Base-by-base conservation (phyloP, 2,888 invertebrate species). In the Drosophila atripex region DNA sequence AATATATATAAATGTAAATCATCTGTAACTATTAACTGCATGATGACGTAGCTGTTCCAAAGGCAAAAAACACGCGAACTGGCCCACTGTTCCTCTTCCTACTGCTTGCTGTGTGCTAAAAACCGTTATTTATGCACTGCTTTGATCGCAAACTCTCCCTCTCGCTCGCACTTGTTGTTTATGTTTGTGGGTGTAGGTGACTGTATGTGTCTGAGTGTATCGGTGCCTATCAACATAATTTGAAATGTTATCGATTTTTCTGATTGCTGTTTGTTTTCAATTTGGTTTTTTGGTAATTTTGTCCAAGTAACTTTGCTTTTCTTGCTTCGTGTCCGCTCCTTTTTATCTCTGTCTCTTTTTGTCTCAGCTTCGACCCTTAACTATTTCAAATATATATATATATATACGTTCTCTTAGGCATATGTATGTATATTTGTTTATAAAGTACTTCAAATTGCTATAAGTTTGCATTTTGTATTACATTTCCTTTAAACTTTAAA, bases 401-500 rank as follows among this genome's bases (percentile, higher is more conserved):
- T 78, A 76, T 76, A 76, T 82, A 70, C 78, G 57, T 64, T 53
- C 58, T 68, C 71, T 72, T 68, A 73, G 56, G 56, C 61, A 63
- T 66, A 63, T 76, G 35, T 69, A 46, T 59, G 45, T 63, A 71
- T 75, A 30, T 68, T 76, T 72, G 63, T 78, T 82, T 80, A 74
- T 88, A 88, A 86, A 86, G 88, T 86, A 88, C 78, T 88, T 88
- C 61, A 75, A 86, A 86, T 86, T 86, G 89, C 88, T 86, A 88
- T 86, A 88, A 78, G 88, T 78, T 88, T 86, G 79, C 78, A 72
- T 77, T 88, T 79, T 86, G 78, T 84, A 83, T 86, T 80, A 77
- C 71, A 77, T 75, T 75, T 77, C 45, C 60, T 65, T 75, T 59
- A 71, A 73, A 78, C 57, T 68, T 73, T 58, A 54, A 61, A 59